These are phyloP conservation scores for Sorex araneus DNA, from an alignment of 2,113 vertebrate species.

Conservation along the genomic window DNA sequence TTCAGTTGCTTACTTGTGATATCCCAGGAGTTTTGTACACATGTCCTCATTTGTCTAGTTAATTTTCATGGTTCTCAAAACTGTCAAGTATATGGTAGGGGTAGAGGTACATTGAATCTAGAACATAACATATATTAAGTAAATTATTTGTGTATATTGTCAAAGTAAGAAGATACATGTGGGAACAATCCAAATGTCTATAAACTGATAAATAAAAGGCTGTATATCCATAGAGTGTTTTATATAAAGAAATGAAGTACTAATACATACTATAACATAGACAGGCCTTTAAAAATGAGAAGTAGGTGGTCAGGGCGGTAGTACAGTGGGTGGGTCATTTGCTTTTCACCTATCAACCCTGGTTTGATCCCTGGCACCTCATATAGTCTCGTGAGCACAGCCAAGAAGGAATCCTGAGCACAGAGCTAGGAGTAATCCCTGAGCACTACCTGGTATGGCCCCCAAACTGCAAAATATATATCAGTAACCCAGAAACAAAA, in stretches of 20 bases:
- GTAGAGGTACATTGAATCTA: constrained; percentile 33
- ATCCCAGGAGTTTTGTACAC: constrained; percentile 12
- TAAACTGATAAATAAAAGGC: constrained; percentile 10
- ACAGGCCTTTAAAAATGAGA: not conserved
- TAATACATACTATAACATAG: not conserved
- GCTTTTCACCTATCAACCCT: too few relatives aligned
- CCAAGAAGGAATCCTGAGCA: too few relatives aligned
- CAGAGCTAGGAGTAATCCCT: too few relatives aligned
- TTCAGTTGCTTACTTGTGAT: constrained; percentile 55
- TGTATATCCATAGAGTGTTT: not conserved
- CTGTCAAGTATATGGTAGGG: not conserved
- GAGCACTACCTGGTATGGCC: too few relatives aligned
- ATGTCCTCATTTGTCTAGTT: constrained; percentile 28
- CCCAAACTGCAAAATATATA: not conserved
- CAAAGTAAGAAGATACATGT: constrained; percentile 31
- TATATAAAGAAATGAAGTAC: constrained; percentile 33
- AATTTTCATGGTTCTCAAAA: constrained; percentile 47
- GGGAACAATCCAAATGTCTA: too few relatives aligned
- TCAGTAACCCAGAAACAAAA: constrained; percentile 11
- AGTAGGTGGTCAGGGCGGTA: not conserved
- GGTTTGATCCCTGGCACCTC: too few relatives aligned
- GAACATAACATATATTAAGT: constrained; percentile 26
- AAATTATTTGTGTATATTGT: constrained; percentile 12
- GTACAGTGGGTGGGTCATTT: too few relatives aligned
- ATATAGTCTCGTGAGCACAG: too few relatives aligned